A percentile compares a stretch with the other conserved stretches of the same genome.
phyloP scores from a whole-genome alignment of 2,113 vertebrate species.

The Neomonachus schauinslandi region DNA sequence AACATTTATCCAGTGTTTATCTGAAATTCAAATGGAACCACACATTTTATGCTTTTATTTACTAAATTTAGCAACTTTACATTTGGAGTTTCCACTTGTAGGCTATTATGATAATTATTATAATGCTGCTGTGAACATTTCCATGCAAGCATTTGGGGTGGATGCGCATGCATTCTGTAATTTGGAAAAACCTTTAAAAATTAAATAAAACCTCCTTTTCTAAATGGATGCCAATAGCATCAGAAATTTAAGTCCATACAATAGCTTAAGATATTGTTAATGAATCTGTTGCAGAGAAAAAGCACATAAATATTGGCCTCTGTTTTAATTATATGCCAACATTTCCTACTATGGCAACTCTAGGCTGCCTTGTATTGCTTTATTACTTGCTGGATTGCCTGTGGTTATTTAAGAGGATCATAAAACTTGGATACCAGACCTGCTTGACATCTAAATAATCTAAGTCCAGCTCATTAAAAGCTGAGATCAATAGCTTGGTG shows the following conservation, averaged over 20 bases:
- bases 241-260: constrained; percentile 60
- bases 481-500: constrained; percentile 62
- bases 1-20: background rate
- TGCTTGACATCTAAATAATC: constrained; percentile 63
- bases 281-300: constrained; percentile 43
- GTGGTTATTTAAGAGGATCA: constrained; percentile 70
- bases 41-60: background rate
- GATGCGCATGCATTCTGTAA: background rate
- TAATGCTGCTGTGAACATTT: background rate
- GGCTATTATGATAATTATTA: background rate
- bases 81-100: background rate
- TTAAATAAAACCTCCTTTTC: constrained; percentile 20
- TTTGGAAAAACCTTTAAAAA: background rate
- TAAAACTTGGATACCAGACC: constrained; percentile 71
- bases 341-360: constrained; percentile 49
- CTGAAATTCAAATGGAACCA: background rate
- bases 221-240: constrained; percentile 34
- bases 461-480: constrained; percentile 69
- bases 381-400: constrained; percentile 44
- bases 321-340: constrained; percentile 42
- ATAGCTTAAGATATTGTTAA: constrained; percentile 48
- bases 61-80: background rate
- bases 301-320: constrained; percentile 15
- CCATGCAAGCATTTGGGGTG: background rate
- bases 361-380: constrained; percentile 21